Conservation (phyloP, 2,797 vertebrate genomes). For the Myotis daubentonii region DNA sequence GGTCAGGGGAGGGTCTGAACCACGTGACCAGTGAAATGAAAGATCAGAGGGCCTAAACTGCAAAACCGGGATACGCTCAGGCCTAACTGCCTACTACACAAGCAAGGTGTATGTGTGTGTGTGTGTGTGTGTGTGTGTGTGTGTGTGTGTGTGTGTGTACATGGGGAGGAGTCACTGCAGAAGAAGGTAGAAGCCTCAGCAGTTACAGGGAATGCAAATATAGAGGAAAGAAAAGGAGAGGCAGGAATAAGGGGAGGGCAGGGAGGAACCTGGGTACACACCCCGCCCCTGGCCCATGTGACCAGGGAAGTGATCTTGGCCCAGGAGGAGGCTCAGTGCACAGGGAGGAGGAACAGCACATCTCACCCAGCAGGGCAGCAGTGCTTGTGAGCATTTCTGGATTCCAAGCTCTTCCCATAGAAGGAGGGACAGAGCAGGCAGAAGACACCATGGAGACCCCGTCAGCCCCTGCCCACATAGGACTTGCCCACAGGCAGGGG, state of each 20-base stretch:
- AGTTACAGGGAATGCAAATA: no score
- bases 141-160: no score
- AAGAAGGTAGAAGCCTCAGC: no score
- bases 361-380: fast-evolving
- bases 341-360: neutral
- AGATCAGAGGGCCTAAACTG: neutral
- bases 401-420: neutral
- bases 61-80: neutral
- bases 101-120: no score
- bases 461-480: fast-evolving
- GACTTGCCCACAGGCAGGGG: neutral
- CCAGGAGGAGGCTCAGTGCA: neutral
- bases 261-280: neutral
- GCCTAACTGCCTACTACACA: no score
- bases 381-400: neutral
- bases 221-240: no score
- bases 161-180: no score
- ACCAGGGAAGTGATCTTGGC: neutral
- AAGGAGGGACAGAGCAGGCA: neutral
- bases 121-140: no score
- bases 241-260: fast-evolving
- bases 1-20: neutral
- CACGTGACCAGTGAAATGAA: neutral
- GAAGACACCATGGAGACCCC: neutral
- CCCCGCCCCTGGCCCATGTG: neutral